Evolutionary conservation across 2,113 vertebrate genomes (phyloP), one percentile per base, ranked within the genome.

Genomic region (Clarias batrachus): DNA sequence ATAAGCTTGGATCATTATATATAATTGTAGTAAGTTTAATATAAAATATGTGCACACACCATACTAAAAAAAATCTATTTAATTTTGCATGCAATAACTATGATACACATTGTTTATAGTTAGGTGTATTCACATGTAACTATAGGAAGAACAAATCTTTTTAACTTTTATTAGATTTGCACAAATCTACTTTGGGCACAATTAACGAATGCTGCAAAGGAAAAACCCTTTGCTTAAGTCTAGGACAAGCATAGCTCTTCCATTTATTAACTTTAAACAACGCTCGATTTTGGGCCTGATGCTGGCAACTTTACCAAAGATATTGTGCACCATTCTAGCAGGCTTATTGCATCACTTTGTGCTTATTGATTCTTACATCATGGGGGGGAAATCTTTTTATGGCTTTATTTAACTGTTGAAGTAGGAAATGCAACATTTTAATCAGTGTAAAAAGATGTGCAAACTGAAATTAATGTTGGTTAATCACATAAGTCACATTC

Each of bases 1-100:
- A 59, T 77, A 56, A 57, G n/a, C 66, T 52, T 60, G 30, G 16
- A 87, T 85, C 30, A 85, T 71, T 19, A 62, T 62, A 66, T n/a
- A 25, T 12, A 65, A n/a, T 65, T 25, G 63, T n/a, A 27, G 25
- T 12, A 66, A 68, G 3, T 71, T 71, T 71, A 71, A 71, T 37
- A 19, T 37, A 7, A 71, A 71, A 8, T 71, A 70, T 70, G 16
- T 37, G 30, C 27, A 30, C 14, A 30, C 13, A 68, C 4, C 27
- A 19, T 0, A 27, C 65, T 66, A 66, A 27, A 48, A 27, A 48
- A 48, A 48, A 48, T 37, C 33, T 2, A 48, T 52, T 48, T 14
- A 52, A 25, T 25, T 54, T 17, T 27, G 4, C 73, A 25, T 76
- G 41, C 12, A n/a, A 52, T 76, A 11, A 6, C 52, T 11, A 12